These are phyloP conservation scores for Drosophila birchii DNA, from an alignment of 2,888 invertebrate genomes.

Conservation along the genomic window DNA sequence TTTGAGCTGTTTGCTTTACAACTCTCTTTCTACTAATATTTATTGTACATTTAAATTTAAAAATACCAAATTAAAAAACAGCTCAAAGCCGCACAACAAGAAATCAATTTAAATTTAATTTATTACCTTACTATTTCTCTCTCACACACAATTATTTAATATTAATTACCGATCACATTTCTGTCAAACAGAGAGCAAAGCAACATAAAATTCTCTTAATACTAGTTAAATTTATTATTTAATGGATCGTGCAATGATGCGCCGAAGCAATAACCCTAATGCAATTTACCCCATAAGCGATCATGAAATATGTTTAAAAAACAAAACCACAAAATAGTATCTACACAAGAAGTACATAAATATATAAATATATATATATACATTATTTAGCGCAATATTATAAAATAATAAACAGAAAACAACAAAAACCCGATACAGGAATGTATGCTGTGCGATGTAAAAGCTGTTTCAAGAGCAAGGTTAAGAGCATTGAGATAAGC, in stretches of 20 bases:
- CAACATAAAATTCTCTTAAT: constrained; percentile 45
- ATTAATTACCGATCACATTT: constrained; percentile 52
- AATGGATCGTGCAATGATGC: constrained; percentile 66
- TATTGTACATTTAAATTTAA: constrained; percentile 65
- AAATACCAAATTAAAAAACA: constrained; percentile 59
- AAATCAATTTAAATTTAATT: constrained; percentile 36
- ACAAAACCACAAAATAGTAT: constrained; percentile 43
- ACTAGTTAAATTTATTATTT: constrained; percentile 65
- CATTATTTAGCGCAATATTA: constrained; percentile 76
- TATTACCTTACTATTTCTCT: constrained; percentile 40
- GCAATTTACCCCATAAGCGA: constrained; percentile 33
- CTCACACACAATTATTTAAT: constrained; percentile 20
- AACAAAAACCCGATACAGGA: constrained; percentile 43
- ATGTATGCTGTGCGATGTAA: constrained; percentile 22
- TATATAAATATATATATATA: constrained; percentile 55
- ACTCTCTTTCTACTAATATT: constrained; percentile 63
- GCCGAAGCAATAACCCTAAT: constrained; percentile 50
- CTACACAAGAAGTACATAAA: constrained; percentile 25
- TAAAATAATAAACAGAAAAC: constrained; percentile 54
- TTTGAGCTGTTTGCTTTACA: constrained; percentile 61
- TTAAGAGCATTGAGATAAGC: constrained; percentile 58
- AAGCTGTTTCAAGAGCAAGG: constrained; percentile 73
- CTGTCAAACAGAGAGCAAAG: constrained; percentile 76
- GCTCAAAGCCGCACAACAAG: constrained; percentile 59
- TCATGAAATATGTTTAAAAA: constrained; percentile 39